Percentiles rank a stretch among this genome's conserved stretches.
These are phyloP conservation scores for Columba guinea DNA, from an alignment of 2,797 vertebrate genomes.

Conservation along the genomic window DNA sequence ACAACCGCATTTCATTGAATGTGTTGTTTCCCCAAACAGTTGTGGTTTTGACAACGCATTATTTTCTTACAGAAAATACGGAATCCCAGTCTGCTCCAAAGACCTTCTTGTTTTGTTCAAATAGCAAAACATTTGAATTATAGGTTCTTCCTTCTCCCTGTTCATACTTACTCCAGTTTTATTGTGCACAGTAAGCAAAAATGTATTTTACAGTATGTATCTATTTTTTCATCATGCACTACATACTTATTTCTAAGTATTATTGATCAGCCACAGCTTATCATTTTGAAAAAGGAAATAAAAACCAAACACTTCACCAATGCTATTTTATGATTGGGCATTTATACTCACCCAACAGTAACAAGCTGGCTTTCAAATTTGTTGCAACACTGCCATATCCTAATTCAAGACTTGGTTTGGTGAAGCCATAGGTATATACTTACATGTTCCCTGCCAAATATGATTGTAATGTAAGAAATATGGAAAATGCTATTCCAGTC, in stretches of 20 bases:
- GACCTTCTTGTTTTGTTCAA: background rate
- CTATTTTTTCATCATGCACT: background rate
- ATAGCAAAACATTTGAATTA: background rate
- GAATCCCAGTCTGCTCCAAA: background rate
- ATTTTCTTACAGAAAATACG: background rate
- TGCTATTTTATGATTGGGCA: background rate
- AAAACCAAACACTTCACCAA: background rate
- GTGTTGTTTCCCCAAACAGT: background rate
- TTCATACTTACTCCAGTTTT: background rate
- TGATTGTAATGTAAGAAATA: background rate
- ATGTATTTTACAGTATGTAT: background rate
- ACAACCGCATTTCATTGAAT: background rate
- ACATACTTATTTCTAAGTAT: background rate
- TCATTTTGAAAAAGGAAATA: background rate
- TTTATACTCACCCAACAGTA: background rate
- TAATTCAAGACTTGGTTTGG: accelerated
- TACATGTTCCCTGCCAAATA: background rate
- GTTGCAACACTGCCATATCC: background rate
- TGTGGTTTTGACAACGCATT: background rate
- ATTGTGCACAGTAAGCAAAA: background rate
- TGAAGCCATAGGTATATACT: background rate
- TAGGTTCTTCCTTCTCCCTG: background rate
- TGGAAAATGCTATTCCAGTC: background rate
- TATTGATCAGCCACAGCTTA: background rate
- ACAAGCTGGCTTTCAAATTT: background rate